Evolutionary conservation across 2,797 vertebrate species (phyloP), one percentile per base, ranked within the genome.

Genomic region (Notamacropus eugenii): DNA sequence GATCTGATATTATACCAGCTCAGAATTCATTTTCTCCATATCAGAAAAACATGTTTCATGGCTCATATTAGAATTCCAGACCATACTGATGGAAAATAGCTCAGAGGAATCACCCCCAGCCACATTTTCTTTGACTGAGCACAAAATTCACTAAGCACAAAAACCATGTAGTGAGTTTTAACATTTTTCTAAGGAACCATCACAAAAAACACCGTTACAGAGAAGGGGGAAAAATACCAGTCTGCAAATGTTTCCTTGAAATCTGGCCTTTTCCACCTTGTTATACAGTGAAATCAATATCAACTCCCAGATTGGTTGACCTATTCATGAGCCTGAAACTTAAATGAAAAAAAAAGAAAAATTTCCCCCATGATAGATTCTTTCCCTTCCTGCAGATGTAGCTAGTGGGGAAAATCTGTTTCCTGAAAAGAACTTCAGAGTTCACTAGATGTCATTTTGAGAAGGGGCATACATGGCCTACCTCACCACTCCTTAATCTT

Each of bases 401-500:
- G 97, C 94, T 97, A 97, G 96, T 95, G 94, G 96, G 97, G 98
- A 98, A 87, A 98, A 97, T 98, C 96, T 98, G 98, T 98, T 97
- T 95, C 98, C 95, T 98, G 95, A 97, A 98, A 98, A 97, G 97
- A 98, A 97, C 96, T 97, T 93, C 92, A 98, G 97, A 97, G 96
- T 97, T 97, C 97, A 57, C 97, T 97, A 97, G 97, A 97, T 97
- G 96, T 98, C 97, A 97, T 96, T 96, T 98, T 98, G 98, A 98
- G 97, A 98, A 98, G 98, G 98, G 98, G 97, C 96, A 97, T 96
- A 95, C 96, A 96, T 98, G 98, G 91, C 95, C 96, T 98, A 96
- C 97, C 98, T 98, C 97, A 97, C 93, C 97, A 97, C 98, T 98
- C 97, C 98, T 98, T 99, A 99, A 99, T 99, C 99, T 98, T 98